Evolutionary conservation across 2,113 vertebrate genomes (phyloP).

Genomic region (Megaceryle maxima): DNA sequence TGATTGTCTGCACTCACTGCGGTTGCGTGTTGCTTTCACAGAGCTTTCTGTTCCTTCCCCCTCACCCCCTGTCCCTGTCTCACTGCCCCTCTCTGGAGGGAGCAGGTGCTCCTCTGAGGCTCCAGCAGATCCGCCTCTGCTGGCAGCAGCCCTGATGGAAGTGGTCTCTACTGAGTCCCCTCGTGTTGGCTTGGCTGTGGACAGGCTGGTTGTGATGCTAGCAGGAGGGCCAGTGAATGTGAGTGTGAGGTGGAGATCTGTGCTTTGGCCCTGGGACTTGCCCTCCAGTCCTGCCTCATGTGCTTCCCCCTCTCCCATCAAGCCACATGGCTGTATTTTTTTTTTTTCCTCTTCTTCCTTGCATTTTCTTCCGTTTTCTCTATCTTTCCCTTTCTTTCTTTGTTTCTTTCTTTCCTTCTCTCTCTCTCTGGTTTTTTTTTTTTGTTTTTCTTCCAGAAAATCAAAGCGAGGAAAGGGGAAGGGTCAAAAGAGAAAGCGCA

Average conservation of each 20-base stretch:
- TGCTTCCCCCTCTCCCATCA: slow-evolving; percentile 38
- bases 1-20: background rate
- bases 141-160: background rate
- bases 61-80: background rate
- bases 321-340: slow-evolving; percentile 64
- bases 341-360: slow-evolving; percentile 42
- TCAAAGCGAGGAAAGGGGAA: slow-evolving; percentile 91
- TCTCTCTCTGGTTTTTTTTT: slow-evolving; percentile 62
- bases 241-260: background rate
- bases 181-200: background rate
- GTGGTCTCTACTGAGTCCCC: background rate
- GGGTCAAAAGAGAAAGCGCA: slow-evolving; percentile 98
- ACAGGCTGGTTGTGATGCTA: background rate
- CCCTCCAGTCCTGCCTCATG: background rate
- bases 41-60: slow-evolving; percentile 15
- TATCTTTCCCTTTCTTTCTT: slow-evolving; percentile 6
- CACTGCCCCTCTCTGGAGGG: background rate
- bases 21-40: background rate
- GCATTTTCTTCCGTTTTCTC: slow-evolving; percentile 42
- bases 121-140: background rate
- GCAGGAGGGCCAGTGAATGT: background rate
- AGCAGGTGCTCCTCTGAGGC: background rate
- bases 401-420: slow-evolving; percentile 47
- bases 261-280: background rate
- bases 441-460: slow-evolving; percentile 91